Percentiles rank a stretch among this genome's conserved stretches.
Evolutionary conservation across 2,888 invertebrate species (phyloP).

Genomic region (Eupeodes luniger): DNA sequence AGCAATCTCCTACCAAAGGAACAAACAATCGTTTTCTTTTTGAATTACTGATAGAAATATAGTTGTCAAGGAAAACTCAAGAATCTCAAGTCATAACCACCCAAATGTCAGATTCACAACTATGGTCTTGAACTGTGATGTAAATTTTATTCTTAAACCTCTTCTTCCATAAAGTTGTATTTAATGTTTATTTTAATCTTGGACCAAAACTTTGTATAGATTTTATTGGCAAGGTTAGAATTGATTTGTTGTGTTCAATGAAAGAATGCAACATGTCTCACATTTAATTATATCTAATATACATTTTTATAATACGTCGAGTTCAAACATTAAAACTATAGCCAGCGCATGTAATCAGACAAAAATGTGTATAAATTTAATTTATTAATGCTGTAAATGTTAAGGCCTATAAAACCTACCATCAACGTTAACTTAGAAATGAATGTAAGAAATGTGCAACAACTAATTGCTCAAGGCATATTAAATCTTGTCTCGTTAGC

Average conservation of each 20-base stretch:
- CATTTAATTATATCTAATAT: neutral
- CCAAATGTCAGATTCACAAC: no score
- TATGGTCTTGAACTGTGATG: no score
- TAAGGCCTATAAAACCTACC: neutral
- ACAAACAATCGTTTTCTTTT: no score
- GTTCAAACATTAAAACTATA: no score
- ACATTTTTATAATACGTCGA: no score
- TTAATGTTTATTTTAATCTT: neutral
- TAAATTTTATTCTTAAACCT: no score
- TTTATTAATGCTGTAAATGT: neutral
- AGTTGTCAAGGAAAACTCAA: no score
- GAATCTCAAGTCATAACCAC: no score
- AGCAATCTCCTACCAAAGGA: no score
- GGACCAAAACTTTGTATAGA: no score
- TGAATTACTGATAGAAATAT: no score
- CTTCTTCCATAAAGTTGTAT: neutral
- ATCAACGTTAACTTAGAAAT: neutral
- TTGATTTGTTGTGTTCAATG: neutral
- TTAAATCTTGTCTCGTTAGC: slow-evolving; percentile 8
- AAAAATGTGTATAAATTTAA: neutral
- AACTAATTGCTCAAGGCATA: slow-evolving; percentile 31
- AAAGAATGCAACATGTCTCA: slow-evolving; percentile 12
- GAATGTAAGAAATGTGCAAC: slow-evolving; percentile 8
- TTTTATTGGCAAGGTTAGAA: slow-evolving; percentile 7
- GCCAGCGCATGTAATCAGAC: no score